phyloP scores from a whole-genome alignment of 2,113 vertebrate species.

The Cryptomyrus ogoouensis region DNA sequence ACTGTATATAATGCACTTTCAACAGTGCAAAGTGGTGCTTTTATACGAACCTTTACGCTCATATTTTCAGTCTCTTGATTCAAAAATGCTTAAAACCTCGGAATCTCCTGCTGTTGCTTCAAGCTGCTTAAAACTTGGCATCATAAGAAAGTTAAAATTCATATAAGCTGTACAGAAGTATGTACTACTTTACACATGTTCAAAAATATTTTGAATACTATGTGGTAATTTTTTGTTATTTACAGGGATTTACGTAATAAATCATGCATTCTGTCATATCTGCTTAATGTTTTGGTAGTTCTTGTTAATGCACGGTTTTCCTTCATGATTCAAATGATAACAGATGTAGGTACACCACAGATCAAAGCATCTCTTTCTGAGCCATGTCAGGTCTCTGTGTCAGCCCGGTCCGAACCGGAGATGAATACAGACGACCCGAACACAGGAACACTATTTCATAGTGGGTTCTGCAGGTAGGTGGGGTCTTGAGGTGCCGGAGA shows the following conservation, averaged over 20 bases:
- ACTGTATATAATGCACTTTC: conserved; percentile 18
- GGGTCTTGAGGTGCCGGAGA: neutral
- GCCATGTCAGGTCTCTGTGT: neutral
- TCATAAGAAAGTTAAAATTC: conserved; percentile 22
- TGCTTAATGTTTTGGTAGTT: neutral
- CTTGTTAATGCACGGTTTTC: neutral
- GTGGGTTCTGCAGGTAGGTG: neutral
- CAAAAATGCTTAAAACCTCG: neutral
- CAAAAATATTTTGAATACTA: conserved; percentile 28
- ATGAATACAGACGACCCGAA: neutral
- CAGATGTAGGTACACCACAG: neutral
- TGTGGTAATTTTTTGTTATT: conserved; percentile 14
- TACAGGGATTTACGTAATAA: conserved; percentile 21
- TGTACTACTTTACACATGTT: conserved; percentile 27
- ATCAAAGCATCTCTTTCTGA: neutral
- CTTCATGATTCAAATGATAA: conserved; percentile 1
- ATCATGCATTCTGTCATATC: conserved; percentile 16
- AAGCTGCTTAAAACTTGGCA: neutral
- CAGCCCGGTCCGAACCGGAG: neutral
- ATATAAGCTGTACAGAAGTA: conserved; percentile 26
- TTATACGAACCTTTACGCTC: neutral
- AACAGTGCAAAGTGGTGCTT: conserved; percentile 11
- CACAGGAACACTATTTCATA: neutral
- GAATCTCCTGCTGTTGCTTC: neutral
- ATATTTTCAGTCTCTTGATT: conserved; percentile 1